These are phyloP conservation scores for Daphoenositta chrysoptera DNA, from an alignment of 2,113 vertebrate species.

Conservation along the genomic window DNA sequence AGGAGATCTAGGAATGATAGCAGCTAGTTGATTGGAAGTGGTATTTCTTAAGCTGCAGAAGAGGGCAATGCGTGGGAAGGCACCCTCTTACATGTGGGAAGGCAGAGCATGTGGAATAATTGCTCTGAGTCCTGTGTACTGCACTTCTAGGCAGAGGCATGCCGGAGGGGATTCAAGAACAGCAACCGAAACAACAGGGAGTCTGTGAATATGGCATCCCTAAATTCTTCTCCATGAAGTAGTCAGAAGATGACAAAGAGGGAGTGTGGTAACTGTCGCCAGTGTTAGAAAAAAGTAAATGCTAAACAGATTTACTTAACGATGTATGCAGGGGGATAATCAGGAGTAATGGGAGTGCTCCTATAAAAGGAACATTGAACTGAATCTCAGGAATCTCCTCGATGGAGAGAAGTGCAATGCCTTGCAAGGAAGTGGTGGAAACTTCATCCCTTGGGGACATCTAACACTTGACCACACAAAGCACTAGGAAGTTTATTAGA, in stretches of 20 bases:
- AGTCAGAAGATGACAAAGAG: background rate
- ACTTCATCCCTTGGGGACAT: constrained; percentile 5
- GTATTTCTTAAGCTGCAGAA: constrained; percentile 10
- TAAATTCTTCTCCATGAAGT: background rate
- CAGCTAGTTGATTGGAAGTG: background rate
- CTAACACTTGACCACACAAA: constrained; percentile 46
- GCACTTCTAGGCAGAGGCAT: background rate
- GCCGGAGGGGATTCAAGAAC: background rate
- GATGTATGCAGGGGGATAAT: background rate
- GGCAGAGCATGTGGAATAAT: background rate
- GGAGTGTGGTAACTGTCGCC: fast-evolving
- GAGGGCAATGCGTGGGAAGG: background rate
- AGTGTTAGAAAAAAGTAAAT: background rate
- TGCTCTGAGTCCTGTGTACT: background rate
- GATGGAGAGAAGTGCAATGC: background rate
- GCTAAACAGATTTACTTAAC: background rate
- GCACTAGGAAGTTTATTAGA: constrained; percentile 30
- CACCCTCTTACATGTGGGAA: constrained; percentile 6
- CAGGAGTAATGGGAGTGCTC: background rate
- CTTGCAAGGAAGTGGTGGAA: constrained; percentile 31
- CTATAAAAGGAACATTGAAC: background rate
- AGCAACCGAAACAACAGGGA: background rate
- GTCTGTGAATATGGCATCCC: background rate
- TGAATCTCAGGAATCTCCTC: background rate
- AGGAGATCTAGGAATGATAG: constrained; percentile 24